phyloP scores from a whole-genome alignment of 92 coral and sea anemone species.

The Desmophyllum pertusum region DNA sequence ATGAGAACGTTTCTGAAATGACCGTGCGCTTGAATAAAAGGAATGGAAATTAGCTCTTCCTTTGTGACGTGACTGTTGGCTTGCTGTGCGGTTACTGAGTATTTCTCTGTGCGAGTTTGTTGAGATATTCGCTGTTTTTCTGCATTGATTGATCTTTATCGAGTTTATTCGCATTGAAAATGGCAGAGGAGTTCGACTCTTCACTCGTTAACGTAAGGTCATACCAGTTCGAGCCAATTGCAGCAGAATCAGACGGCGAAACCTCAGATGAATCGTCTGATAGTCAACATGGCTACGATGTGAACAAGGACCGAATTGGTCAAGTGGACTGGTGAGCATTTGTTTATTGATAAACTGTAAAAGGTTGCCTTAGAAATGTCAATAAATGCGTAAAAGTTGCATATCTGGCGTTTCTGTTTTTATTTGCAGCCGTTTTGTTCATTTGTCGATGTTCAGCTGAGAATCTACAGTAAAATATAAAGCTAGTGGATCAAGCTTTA shows the following conservation, averaged over 20 bases:
- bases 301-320: conserved; percentile 2
- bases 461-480: too few relatives aligned
- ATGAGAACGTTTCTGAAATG: neutral
- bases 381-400: neutral
- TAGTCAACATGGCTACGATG: neutral
- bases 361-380: neutral
- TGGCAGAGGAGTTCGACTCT: neutral
- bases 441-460: too few relatives aligned
- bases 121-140: neutral
- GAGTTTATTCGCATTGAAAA: neutral
- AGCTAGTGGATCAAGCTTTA: too few relatives aligned
- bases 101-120: too few relatives aligned
- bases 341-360: neutral
- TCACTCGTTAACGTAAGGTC: neutral
- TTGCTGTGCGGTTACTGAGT: neutral
- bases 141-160: neutral
- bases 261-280: neutral
- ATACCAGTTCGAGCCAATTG: neutral
- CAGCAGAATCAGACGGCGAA: neutral
- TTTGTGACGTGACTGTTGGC: neutral
- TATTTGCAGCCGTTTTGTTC: too few relatives aligned
- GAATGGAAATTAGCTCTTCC: neutral
- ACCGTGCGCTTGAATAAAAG: neutral
- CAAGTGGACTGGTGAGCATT: conserved; percentile 18
- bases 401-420: neutral